A percentile compares a stretch with the other conserved stretches of the same genome.
These are phyloP conservation scores for Heterotis niloticus DNA, from an alignment of 2,113 vertebrate genomes.

Conservation along the genomic window DNA sequence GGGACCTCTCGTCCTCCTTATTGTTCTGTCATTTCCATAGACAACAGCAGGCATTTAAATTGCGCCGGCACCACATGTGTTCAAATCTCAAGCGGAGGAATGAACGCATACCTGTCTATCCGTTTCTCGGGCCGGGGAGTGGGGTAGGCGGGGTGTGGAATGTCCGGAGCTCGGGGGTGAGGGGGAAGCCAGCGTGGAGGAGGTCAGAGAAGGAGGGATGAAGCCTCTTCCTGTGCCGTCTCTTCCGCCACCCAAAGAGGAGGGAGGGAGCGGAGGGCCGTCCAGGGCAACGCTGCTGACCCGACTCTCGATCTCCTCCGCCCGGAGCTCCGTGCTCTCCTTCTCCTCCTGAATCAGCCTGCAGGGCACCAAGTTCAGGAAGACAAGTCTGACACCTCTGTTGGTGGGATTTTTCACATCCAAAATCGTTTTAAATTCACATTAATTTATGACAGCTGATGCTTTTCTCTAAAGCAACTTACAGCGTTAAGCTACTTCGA, in stretches of 20 bases:
- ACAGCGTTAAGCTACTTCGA: no score
- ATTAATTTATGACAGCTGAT: no score
- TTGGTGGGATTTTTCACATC: no score
- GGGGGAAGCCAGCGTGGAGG: constrained; percentile 84
- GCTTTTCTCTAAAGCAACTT: no score
- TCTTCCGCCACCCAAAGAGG: constrained; percentile 58
- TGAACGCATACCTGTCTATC: constrained; percentile 65
- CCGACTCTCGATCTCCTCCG: constrained; percentile 84
- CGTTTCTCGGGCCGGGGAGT: constrained; percentile 80
- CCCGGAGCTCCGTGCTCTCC: constrained; percentile 82
- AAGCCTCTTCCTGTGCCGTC: constrained; percentile 69
- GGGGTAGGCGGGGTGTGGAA: constrained; percentile 82
- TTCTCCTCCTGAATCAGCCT: constrained; percentile 92
- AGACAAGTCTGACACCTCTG: background rate
- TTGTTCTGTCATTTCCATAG: constrained; percentile 63
- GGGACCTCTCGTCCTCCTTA: constrained; percentile 77
- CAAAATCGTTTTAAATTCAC: background rate
- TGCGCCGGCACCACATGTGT: no score
- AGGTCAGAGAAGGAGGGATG: constrained; percentile 82
- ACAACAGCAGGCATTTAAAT: background rate
- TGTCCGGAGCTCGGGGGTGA: constrained; percentile 87
- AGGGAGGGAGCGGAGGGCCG: constrained; percentile 70
- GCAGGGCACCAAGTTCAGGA: constrained; percentile 1
- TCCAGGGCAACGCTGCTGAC: constrained; percentile 81
- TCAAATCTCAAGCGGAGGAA: background rate